These are phyloP conservation scores for Apogon talboti DNA, from an alignment of 2,797 vertebrate species.

Conservation along the genomic window DNA sequence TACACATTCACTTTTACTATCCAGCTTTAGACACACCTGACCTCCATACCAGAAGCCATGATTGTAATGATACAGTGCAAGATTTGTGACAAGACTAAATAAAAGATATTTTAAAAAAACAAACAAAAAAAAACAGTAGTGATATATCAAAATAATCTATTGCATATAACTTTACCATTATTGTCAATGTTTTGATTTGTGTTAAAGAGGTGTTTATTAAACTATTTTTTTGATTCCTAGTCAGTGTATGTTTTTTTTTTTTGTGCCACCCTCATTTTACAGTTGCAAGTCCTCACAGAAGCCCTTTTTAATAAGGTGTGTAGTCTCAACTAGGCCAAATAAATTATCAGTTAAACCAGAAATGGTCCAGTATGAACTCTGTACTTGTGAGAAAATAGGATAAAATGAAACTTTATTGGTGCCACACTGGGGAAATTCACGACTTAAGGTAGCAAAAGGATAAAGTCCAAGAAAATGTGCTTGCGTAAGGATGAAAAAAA, in stretches of 20 bases:
- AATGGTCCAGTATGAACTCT: too few relatives aligned
- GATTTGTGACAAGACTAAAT: constrained; percentile 13
- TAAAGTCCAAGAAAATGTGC: too few relatives aligned
- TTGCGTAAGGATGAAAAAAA: too few relatives aligned
- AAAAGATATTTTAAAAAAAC: constrained; percentile 17
- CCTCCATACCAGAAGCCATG: constrained; percentile 50
- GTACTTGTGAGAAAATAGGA: too few relatives aligned
- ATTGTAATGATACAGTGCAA: constrained; percentile 32
- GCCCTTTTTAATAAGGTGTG: too few relatives aligned
- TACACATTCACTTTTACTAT: constrained; percentile 17
- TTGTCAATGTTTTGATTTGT: constrained; percentile 64
- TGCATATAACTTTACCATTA: constrained; percentile 22
- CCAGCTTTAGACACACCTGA: constrained; percentile 49
- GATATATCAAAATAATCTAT: constrained; percentile 20
- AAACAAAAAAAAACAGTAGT: neutral
- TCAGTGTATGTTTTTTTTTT: neutral
- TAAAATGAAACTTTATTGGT: too few relatives aligned
- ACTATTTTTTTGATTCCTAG: constrained; percentile 42
- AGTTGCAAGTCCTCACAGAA: too few relatives aligned
- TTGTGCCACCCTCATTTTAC: neutral
- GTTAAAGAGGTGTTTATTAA: constrained; percentile 67
- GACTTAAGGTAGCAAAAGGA: too few relatives aligned
- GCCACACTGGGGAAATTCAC: too few relatives aligned
- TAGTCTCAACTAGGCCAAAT: too few relatives aligned
- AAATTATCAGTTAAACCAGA: too few relatives aligned